Conservation (phyloP, 2,888 invertebrate genomes). For the Pyrocoelia pectoralis region DNA sequence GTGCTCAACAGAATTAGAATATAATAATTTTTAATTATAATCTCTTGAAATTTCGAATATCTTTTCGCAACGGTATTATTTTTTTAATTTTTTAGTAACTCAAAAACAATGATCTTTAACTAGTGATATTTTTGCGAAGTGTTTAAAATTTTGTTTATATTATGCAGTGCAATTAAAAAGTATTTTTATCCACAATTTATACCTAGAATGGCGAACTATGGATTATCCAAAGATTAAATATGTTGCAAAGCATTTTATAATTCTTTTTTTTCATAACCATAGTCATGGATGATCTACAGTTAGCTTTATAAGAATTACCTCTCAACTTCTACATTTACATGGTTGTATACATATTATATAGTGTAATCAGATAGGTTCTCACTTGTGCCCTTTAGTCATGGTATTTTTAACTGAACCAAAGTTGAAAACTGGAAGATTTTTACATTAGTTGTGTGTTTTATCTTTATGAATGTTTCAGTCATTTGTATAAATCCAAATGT, state of each 20-base stretch:
- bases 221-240: no score
- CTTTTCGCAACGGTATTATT: background rate
- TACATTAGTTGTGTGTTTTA: slow-evolving; percentile 27
- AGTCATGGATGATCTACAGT: no score
- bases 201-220: no score
- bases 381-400: slow-evolving; percentile 4
- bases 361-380: background rate
- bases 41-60: background rate
- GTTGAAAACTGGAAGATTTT: slow-evolving; percentile 29
- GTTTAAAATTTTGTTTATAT: no score
- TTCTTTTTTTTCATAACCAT: no score
- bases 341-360: background rate
- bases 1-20: background rate
- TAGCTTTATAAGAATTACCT: background rate
- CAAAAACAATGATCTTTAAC: background rate
- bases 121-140: background rate
- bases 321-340: background rate
- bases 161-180: slow-evolving; percentile 11
- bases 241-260: no score
- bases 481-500: background rate
- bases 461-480: background rate
- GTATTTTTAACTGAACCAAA: slow-evolving; percentile 27
- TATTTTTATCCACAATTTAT: background rate
- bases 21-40: background rate
- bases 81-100: slow-evolving; percentile 1